Base-by-base conservation (phyloP, 2,888 invertebrate genomes). In the Cantharis rufa region DNA sequence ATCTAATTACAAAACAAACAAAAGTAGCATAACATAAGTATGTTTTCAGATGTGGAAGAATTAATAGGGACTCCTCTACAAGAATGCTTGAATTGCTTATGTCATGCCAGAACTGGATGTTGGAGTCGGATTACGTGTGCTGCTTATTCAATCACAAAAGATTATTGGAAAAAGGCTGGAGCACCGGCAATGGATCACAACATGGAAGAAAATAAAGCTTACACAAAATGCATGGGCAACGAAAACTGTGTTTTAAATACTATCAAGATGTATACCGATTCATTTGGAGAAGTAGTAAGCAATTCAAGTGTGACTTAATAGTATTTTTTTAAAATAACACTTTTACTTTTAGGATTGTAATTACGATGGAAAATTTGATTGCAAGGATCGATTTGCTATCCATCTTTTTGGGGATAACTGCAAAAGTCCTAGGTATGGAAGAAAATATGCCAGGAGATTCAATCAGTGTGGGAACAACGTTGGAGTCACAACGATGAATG, bases 211-310 rank as follows among this genome's bases (percentile, higher is more conserved):
- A 21, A 79, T 15, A 68, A 21, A 10, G 80, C 81, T 66, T 85
- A 80, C 71, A 28, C 70, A 5, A 81, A 77, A 61, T 85, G 85
- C 62, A 83, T 84, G 82, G 16, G 24, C 4, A 64, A 85, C 70
- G 85, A 85, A 76, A 83, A 84, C 70, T 85, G 85, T 69, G 83
- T 85, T 24, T 78, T 84, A 1, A 81, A 82, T 32, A 84, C 84
- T 0, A 79, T 85, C 48, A 80, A 80, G 11, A 76, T 81, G 16
- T 85, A 84, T 69, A 83, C 83, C 0, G 77, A 81, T 2, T 66
- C 69, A 2, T 80, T 78, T 63, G 79, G 78, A 11, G 70, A 75
- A 15, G 63, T 28, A 32, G 81, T 80, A 70, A 78, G 79, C 27
- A 48, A 24, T 24, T 24, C 1, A 48, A n/a, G 48, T 32, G 32